Base-by-base conservation (phyloP, 2,797 vertebrate genomes). In the Leucoraja ocellata region DNA sequence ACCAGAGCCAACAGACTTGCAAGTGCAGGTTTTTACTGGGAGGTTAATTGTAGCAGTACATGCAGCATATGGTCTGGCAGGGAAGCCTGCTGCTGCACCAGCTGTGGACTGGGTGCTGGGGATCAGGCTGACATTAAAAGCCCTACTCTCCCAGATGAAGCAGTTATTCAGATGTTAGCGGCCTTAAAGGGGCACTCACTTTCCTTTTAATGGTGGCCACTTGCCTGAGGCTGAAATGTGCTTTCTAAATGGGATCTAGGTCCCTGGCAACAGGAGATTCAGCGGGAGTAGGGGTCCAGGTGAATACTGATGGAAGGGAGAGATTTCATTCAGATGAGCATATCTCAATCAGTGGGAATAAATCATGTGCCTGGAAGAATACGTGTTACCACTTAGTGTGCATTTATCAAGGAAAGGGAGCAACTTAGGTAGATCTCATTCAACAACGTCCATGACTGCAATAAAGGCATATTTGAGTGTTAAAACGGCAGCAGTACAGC, bases 41-140 rank as follows among this genome's bases (percentile, higher is more conserved):
- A 96, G 97, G 96, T 97, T 97, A 98, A 98, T 98, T 97, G 97
- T 97, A 98, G 97, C 97, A 96, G 97, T 95, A 94, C 96, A 96
- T 95, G 95, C 96, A 97, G 96, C 98, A 98, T 98, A 98, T 98
- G 98, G 98, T 95, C 95, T 94, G 95, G 97, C 97, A 96, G 97
- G 97, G 96, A 95, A 96, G 97, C 97, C 98, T 98, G 97, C 97
- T 98, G 98, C 95, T 96, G 96, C 97, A 97, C 97, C 98, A 98
- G 98, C 97, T 98, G 98, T 96, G 97, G 96, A 96, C 97, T 98
- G 97, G 96, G 97, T 97, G 97, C 96, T 94, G 95, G 95, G 95
- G 96, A 97, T 97, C 97, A 96, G 94, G 96, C 94, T 96, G 95
- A 95, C 96, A 97, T 97, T 96, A 96, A 96, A 97, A 95, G 95